Conservation (phyloP, 2,113 vertebrate species). For the Pedionomus torquatus region DNA sequence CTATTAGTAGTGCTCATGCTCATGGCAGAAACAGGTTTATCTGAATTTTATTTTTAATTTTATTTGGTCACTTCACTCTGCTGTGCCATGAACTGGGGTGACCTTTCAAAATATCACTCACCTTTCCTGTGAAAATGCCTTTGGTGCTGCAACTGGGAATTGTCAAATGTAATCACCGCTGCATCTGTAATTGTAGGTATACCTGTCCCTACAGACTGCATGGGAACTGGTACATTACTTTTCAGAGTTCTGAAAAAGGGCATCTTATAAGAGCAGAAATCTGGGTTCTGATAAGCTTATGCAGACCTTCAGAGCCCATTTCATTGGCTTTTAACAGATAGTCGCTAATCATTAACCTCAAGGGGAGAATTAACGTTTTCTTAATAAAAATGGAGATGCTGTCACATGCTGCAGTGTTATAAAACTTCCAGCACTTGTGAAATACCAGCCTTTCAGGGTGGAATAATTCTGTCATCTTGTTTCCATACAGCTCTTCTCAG, state of each 20-base stretch:
- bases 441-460: background rate
- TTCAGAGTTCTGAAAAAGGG: background rate
- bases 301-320: background rate
- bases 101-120: background rate
- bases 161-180: background rate
- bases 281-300: background rate
- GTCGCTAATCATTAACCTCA: background rate
- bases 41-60: too few relatives aligned
- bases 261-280: background rate
- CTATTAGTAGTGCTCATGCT: background rate
- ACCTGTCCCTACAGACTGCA: background rate
- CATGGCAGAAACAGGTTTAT: background rate
- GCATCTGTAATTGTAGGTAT: background rate
- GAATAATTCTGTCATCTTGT: constrained; percentile 48
- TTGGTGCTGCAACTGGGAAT: background rate
- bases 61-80: background rate
- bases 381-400: constrained; percentile 3
- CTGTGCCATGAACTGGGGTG: background rate
- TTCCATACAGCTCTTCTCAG: constrained; percentile 18
- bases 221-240: background rate
- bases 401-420: background rate
- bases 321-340: background rate
- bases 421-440: background rate
- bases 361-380: background rate
- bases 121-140: background rate